Percentiles rank a stretch among this genome's conserved stretches.
Evolutionary conservation across 2,113 vertebrate species (phyloP).

Genomic region (Larimichthys crocea): DNA sequence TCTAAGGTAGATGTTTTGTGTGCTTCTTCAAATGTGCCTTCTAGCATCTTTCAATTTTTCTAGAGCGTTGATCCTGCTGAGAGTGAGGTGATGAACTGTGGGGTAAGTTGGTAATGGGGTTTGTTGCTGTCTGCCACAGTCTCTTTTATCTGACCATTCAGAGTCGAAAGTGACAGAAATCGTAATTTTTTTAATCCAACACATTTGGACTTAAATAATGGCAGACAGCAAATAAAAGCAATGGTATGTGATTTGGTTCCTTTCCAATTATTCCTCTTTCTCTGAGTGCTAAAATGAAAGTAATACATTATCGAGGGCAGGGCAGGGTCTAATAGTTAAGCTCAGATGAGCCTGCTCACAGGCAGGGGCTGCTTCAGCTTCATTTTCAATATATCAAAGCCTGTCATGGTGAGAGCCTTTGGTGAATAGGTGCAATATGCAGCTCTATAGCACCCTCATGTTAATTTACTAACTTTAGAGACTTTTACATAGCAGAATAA

Average conservation of each 20-base stretch:
- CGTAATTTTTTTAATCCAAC: slow-evolving; percentile 12
- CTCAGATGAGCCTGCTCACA: slow-evolving; percentile 2
- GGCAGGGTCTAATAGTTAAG: slow-evolving; percentile 24
- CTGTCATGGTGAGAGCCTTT: background rate
- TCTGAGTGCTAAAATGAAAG: slow-evolving; percentile 33
- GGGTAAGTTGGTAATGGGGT: background rate
- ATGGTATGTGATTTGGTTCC: slow-evolving; percentile 3
- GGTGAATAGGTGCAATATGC: background rate
- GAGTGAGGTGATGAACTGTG: background rate
- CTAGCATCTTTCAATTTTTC: background rate
- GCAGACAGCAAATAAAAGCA: slow-evolving; percentile 24
- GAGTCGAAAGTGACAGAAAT: background rate
- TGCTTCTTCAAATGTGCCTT: background rate
- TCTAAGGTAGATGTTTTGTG: background rate
- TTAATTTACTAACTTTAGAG: background rate
- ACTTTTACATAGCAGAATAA: background rate
- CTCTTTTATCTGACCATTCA: background rate
- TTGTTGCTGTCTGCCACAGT: background rate
- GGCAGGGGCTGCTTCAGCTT: background rate
- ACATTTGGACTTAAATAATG: slow-evolving; percentile 2
- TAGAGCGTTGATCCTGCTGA: background rate
- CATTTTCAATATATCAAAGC: slow-evolving; percentile 12
- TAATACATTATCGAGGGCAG: slow-evolving; percentile 24
- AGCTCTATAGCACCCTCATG: background rate
- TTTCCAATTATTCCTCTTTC: slow-evolving; percentile 19